Evolutionary conservation across 2,888 invertebrate species (phyloP).

Genomic region (Spilarctia lutea): DNA sequence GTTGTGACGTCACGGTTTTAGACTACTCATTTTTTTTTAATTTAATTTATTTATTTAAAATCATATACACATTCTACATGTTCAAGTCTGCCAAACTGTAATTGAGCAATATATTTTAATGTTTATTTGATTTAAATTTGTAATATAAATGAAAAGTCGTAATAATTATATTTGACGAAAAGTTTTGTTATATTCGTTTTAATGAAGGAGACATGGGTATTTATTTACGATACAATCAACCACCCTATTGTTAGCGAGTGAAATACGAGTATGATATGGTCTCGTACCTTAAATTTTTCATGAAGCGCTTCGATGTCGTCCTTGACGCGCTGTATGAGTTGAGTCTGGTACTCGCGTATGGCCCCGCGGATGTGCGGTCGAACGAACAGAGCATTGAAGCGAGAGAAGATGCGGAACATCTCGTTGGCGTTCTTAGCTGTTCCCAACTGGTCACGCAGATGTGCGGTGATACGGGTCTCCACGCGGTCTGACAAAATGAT

Average conservation of each 20-base stretch:
- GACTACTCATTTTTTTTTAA: no score
- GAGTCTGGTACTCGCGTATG: conserved; percentile 99
- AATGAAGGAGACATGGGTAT: no score
- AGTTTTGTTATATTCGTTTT: no score
- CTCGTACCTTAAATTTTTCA: conserved; percentile 96
- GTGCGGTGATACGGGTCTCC: conserved; percentile 98
- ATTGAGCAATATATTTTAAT: no score
- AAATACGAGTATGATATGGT: not conserved
- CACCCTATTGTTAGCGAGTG: not conserved
- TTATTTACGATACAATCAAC: no score
- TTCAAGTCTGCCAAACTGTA: no score
- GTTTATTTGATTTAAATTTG: no score
- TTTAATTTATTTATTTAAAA: no score
- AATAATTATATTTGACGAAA: no score
- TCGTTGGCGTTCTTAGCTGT: conserved; percentile 99
- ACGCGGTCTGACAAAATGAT: conserved; percentile 90
- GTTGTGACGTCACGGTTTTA: no score
- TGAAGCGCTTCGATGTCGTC: conserved; percentile 99
- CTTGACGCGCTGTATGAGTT: conserved; percentile 99
- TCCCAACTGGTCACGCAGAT: conserved; percentile 98
- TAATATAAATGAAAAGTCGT: no score
- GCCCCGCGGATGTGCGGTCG: conserved; percentile 99
- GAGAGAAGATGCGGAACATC: conserved; percentile 99
- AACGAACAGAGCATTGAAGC: conserved; percentile 99
- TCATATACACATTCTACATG: no score